Evolutionary conservation across 2,888 invertebrate genomes (phyloP).

Genomic region (Pemphredon lugubris): DNA sequence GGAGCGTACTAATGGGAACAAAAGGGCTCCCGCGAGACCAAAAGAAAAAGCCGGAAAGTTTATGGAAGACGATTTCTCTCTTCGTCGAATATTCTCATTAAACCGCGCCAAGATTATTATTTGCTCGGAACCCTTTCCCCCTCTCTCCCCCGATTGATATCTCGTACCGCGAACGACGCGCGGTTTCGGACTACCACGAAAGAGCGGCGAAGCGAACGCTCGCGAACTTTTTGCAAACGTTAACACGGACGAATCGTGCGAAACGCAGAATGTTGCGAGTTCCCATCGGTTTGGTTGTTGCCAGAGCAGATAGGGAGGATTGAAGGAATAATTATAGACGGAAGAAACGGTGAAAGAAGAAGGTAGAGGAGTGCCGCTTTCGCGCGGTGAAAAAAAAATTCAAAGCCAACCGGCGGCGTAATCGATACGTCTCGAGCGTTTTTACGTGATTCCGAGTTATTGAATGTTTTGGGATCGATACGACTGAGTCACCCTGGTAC

Average conservation of each 20-base stretch:
- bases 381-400: slow-evolving; percentile 35
- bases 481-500: slow-evolving; percentile 38
- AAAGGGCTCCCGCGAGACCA: slow-evolving; percentile 32
- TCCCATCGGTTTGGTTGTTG: slow-evolving; percentile 26
- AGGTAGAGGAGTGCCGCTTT: slow-evolving; percentile 33
- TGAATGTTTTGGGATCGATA: slow-evolving; percentile 47
- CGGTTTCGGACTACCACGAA: too few relatives aligned
- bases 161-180: too few relatives aligned
- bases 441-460: slow-evolving; percentile 55
- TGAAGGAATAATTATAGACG: slow-evolving; percentile 15
- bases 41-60: slow-evolving; percentile 15
- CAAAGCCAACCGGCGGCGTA: slow-evolving; percentile 55
- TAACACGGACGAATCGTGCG: slow-evolving; percentile 34
- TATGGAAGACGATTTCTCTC: slow-evolving; percentile 22
- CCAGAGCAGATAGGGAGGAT: not conserved
- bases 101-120: not conserved
- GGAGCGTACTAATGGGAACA: slow-evolving; percentile 20
- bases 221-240: too few relatives aligned
- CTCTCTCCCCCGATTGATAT: too few relatives aligned
- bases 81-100: slow-evolving; percentile 24
- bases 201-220: too few relatives aligned
- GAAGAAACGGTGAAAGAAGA: slow-evolving; percentile 12
- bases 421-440: slow-evolving; percentile 65
- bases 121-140: too few relatives aligned
- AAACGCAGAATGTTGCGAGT: slow-evolving; percentile 23